Evolutionary conservation across 2,113 vertebrate species (phyloP), one percentile per base, ranked within the genome.

Genomic region (Phasianus colchicus): DNA sequence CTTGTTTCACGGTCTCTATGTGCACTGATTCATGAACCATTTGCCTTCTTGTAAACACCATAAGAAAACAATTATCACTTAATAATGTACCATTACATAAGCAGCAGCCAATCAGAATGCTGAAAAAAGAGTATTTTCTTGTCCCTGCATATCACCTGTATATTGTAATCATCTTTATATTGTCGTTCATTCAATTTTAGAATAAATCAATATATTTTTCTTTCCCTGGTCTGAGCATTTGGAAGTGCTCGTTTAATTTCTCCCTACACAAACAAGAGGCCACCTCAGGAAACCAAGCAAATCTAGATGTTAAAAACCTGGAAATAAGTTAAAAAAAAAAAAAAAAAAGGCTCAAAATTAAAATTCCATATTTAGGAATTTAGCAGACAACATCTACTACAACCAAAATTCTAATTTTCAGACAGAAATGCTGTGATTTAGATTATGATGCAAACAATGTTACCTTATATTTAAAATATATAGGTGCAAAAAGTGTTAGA

Each of bases 1-100:
- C 74, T 90, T 87, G 42, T 74, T 95, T 84, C 76, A 67, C 6
- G 15, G 71, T 47, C 86, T 95, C 78, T 45, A 40, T 7, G 17
- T 40, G 67, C 83, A 94, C 76, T 11, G 66, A 96, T 90, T 94
- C 74, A 85, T 16, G 42, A 95, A 77, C 29, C 64, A 76, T 94
- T 95, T 90, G 45, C 74, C 81, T 89, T 22, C 50, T 80, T 71
- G 55, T 92, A 94, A 91, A 83, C 38, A 77, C 18, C n/a, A 17
- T 29, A 83, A 90, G 63, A 87, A 92, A 92, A 76, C 66, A 64
- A 96, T 95, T 92, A 88, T 64, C 83, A 66, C 75, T 89, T 85
- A 63, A 91, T 77, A 89, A 94, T 65, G 34, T 45, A 73, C 50
- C 13, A n/a, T 85, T 83, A 78, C 82, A 74, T 94, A 71, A 92